phyloP scores from a whole-genome alignment of 2,797 vertebrate genomes.

The Spinus olivaceus region DNA sequence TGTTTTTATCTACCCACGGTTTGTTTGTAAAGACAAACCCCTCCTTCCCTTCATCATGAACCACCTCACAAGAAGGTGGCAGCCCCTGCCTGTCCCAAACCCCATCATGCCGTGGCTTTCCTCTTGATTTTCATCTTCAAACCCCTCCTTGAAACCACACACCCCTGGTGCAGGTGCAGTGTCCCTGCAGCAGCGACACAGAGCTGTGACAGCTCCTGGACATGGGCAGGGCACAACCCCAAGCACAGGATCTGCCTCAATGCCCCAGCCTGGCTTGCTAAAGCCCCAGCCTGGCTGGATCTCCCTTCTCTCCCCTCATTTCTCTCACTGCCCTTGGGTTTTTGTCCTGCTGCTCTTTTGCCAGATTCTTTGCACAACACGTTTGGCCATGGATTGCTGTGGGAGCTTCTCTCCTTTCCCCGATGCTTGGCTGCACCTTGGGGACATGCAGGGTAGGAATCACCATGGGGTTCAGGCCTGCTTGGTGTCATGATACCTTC shows the following conservation, averaged over 20 bases:
- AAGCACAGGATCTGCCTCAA: fast-evolving
- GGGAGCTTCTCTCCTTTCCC: not conserved
- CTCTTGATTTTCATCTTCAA: not conserved
- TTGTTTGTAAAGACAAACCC: not conserved
- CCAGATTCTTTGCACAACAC: fast-evolving
- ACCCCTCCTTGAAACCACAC: not conserved
- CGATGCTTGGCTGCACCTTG: fast-evolving
- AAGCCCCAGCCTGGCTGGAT: not conserved
- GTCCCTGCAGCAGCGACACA: fast-evolving
- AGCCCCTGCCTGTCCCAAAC: not conserved
- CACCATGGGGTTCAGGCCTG: fast-evolving
- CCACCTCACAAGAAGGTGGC: not conserved
- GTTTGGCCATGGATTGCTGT: fast-evolving
- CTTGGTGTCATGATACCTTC: not conserved
- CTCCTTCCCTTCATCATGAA: not conserved
- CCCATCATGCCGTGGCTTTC: too few species aligned
- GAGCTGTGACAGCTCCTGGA: not conserved
- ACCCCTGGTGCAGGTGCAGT: fast-evolving
- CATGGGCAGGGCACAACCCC: fast-evolving
- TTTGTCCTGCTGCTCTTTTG: not conserved
- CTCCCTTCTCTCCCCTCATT: not conserved
- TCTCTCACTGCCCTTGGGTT: not conserved
- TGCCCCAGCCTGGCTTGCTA: not conserved
- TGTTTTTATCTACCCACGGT: not conserved
- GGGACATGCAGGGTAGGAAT: fast-evolving